Conservation (phyloP, 2,888 invertebrate species). For the Zhuqinia jingwanae region DNA sequence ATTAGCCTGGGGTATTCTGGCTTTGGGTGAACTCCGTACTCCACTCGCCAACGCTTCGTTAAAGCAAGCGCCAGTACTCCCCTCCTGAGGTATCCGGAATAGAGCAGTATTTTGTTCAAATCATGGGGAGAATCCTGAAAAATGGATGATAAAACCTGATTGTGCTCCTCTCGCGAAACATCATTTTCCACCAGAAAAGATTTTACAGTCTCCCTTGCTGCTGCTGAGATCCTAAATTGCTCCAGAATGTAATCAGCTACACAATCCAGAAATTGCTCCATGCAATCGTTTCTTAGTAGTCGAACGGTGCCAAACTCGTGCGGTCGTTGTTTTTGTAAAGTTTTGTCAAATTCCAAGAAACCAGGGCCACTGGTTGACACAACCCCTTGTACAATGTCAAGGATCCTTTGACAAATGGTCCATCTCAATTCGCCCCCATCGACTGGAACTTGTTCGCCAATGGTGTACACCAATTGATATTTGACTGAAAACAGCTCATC, state of each 20-base stretch:
- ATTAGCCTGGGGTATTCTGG: conserved; percentile 16
- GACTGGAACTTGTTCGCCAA: conserved; percentile 63
- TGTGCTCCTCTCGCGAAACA: conserved; percentile 2
- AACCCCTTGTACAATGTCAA: conserved; percentile 41
- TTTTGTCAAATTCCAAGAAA: conserved; percentile 32
- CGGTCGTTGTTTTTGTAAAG: not conserved
- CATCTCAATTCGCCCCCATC: conserved; percentile 71
- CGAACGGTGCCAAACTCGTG: conserved; percentile 50
- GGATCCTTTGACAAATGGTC: conserved; percentile 64
- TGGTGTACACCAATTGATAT: conserved; percentile 77
- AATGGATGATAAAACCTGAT: too few species aligned
- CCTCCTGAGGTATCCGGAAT: conserved; percentile 69
- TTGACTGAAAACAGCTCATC: conserved; percentile 77
- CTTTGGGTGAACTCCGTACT: conserved; percentile 73
- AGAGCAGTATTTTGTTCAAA: conserved; percentile 25
- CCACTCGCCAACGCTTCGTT: conserved; percentile 76
- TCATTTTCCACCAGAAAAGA: not conserved
- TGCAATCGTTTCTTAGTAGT: conserved; percentile 14
- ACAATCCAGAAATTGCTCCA: not conserved
- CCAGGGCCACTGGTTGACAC: not conserved
- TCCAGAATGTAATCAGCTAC: conserved; percentile 46
- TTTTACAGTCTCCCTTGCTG: too few species aligned
- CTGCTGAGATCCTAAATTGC: too few species aligned
- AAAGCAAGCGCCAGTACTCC: conserved; percentile 66
- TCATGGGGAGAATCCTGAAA: conserved; percentile 33